Evolutionary conservation across 2,797 vertebrate genomes (phyloP), one percentile per base, ranked within the genome.

Genomic region (Manis crassicaudata): DNA sequence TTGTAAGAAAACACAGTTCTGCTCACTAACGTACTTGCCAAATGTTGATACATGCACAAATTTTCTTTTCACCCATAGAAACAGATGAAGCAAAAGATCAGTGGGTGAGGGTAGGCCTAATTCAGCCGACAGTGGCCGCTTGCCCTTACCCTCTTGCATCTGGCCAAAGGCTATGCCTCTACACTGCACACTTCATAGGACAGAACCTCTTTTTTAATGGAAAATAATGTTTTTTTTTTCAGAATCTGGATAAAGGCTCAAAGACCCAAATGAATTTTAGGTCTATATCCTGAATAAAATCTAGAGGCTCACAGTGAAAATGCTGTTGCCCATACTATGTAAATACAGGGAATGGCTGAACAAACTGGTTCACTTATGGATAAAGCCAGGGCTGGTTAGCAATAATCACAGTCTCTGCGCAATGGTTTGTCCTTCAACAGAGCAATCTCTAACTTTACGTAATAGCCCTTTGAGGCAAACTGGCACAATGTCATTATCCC

Each of bases 1-100:
- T 62, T 85, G 2, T 65, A 21, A 73, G 32, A 40, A 92, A 92
- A 60, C 20, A 70, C 63, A 56, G 35, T 85, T 83, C 21, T 20
- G 6, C 32, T 82, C 43, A 54, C 52, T 70, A 52, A 65, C 81
- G 32, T 60, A 40, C 46, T 68, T 83, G 73, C 32, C 75, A 96
- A 73, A 56, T 88, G 58, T 56, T 86, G 63, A 37, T 70, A 67
- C 85, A 21, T 23, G 35, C 13, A 54, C 12, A 67, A 32, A 7
- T 79, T 88, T 89, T 84, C 79, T 93, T 95, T 82, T 85, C 46
- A 86, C 46, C 60, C 65, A 12, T 43, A 65, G 65, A 60, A 72
- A 70, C 43, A 65, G 21, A 58, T 81, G 37, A 68, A 54, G 18
- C 87, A 29, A 92, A 88, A 94, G 21, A 65, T 80, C 54, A 80